Percentiles rank a stretch among this genome's conserved stretches.
These are phyloP conservation scores for zebrafish (Danio rerio) DNA, from an alignment of 2,113 vertebrate genomes.

Conservation along the genomic window DNA sequence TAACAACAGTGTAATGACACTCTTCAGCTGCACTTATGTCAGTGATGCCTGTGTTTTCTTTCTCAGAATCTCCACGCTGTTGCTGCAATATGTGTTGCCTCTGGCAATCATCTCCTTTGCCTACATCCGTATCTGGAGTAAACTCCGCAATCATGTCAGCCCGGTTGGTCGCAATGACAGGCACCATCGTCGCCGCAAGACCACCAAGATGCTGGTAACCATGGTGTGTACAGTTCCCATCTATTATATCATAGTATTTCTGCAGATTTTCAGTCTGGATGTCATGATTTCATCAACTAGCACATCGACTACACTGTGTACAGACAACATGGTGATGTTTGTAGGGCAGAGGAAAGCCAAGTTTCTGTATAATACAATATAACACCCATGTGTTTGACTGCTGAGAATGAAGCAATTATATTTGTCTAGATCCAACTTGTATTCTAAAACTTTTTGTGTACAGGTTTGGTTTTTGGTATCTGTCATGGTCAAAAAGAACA, in stretches of 20 bases:
- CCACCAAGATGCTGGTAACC: slow-evolving; percentile 92
- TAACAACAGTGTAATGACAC: not conserved
- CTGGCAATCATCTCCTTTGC: slow-evolving; percentile 87
- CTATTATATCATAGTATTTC: not conserved
- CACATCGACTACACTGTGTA: no score
- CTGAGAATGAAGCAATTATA: no score
- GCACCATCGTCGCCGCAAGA: slow-evolving; percentile 84
- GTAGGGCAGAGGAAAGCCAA: no score
- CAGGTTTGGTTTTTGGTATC: no score
- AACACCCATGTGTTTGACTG: no score
- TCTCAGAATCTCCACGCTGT: slow-evolving; percentile 87
- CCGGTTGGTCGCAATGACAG: slow-evolving; percentile 79
- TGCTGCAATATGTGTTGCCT: slow-evolving; percentile 88
- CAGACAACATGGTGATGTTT: no score
- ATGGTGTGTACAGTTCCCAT: slow-evolving; percentile 72
- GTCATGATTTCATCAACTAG: no score
- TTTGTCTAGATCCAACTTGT: no score
- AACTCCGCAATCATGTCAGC: slow-evolving; percentile 83
- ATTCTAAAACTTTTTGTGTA: no score
- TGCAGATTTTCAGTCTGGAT: no score
- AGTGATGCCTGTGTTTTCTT: slow-evolving; percentile 35
- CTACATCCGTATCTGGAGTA: slow-evolving; percentile 89
- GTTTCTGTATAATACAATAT: no score
- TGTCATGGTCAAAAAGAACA: no score
- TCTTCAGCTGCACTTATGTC: not conserved